These are phyloP conservation scores for Girardinus metallicus DNA, from an alignment of 2,797 vertebrate species.

Conservation along the genomic window DNA sequence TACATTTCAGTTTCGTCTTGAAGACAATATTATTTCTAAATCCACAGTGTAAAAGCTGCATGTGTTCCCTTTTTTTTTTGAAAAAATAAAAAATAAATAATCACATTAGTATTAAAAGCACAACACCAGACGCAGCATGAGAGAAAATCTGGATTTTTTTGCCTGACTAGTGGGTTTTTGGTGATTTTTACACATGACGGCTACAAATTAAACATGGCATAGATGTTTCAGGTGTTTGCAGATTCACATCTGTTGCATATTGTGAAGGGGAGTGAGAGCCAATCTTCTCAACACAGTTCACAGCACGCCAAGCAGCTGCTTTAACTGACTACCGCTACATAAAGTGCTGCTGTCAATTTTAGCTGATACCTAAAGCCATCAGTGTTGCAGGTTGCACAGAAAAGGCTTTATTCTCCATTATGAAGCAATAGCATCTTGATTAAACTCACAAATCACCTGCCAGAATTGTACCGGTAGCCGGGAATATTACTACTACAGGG, in stretches of 20 bases:
- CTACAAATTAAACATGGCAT: background rate
- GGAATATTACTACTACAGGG: constrained; percentile 22
- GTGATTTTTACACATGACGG: background rate
- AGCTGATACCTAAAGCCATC: constrained; percentile 9
- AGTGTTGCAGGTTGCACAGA: constrained; percentile 10
- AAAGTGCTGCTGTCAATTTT: background rate
- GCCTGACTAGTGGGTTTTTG: background rate
- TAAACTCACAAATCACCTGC: constrained; percentile 39
- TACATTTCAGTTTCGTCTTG: background rate
- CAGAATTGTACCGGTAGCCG: constrained; percentile 12
- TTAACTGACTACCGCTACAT: background rate
- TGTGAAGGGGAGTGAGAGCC: background rate
- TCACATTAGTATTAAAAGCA: background rate
- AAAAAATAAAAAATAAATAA: background rate
- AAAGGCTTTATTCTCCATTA: constrained; percentile 23
- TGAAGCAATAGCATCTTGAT: constrained; percentile 31
- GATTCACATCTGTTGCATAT: background rate
- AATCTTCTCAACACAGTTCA: background rate
- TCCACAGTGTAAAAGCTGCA: background rate
- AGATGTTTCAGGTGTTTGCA: background rate
- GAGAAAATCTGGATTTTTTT: background rate
- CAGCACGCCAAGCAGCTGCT: background rate
- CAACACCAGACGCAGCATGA: background rate
- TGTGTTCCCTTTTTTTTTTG: background rate
- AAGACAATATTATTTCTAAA: background rate